phyloP scores from a whole-genome alignment of 2,113 vertebrate species.

The Spea bombifrons region DNA sequence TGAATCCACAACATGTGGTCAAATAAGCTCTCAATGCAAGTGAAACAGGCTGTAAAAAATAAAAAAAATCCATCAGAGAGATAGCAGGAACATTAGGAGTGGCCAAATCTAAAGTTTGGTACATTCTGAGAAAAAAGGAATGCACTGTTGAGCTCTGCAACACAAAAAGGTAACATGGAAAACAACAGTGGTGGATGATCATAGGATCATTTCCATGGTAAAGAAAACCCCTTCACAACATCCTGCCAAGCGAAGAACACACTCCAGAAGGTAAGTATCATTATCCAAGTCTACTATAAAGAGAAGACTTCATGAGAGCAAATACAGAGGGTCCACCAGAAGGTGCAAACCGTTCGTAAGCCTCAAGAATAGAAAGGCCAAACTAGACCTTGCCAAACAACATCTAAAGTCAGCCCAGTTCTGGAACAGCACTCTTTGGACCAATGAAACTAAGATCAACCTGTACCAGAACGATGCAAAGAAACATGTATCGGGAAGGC shows the following conservation, averaged over 20 bases:
- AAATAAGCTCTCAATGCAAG: no score
- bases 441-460: neutral
- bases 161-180: no score
- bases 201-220: no score
- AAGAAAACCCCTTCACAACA: neutral
- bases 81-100: no score
- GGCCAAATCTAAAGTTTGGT: no score
- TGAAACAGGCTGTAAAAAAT: no score
- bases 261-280: neutral
- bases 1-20: no score
- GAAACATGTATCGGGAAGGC: neutral
- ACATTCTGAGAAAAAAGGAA: no score
- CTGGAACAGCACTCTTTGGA: neutral
- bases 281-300: slow-evolving; percentile 1
- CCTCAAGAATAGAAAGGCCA: neutral
- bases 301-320: neutral
- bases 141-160: no score
- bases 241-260: neutral
- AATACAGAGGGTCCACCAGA: neutral
- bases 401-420: neutral
- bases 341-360: neutral
- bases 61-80: no score
- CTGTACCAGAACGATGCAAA: slow-evolving; percentile 1
- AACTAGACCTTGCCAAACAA: neutral
- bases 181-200: no score